Evolutionary conservation across 2,113 vertebrate species (phyloP).

Genomic region (Gymnocephalus cernua): DNA sequence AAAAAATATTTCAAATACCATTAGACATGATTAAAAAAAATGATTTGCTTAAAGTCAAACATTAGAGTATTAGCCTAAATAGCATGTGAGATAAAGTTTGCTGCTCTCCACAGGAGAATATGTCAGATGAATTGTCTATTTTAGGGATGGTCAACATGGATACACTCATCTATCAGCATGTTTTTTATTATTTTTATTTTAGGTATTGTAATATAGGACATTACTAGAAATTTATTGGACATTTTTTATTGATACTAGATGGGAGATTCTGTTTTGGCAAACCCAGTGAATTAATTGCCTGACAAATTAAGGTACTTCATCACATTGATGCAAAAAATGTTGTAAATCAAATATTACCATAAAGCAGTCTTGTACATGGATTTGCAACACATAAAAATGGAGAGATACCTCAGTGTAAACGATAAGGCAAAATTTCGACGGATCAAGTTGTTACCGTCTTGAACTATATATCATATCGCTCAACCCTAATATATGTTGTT

Average conservation of each 20-base stretch:
- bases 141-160: not conserved
- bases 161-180: not conserved
- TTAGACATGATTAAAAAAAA: not conserved
- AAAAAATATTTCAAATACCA: slow-evolving; percentile 5
- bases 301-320: slow-evolving; percentile 44
- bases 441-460: not conserved
- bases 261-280: not conserved
- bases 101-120: not conserved
- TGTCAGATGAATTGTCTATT: not conserved
- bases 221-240: not conserved
- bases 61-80: not conserved
- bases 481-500: not conserved
- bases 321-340: slow-evolving; percentile 51
- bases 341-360: slow-evolving; percentile 3
- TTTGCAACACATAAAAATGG: not conserved
- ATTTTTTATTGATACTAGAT: not conserved
- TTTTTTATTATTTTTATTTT: not conserved
- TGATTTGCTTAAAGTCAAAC: not conserved
- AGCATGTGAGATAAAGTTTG: not conserved
- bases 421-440: not conserved
- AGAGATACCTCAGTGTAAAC: not conserved
- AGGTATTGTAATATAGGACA: slow-evolving; percentile 6
- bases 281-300: not conserved
- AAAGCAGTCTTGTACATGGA: not conserved
- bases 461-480: not conserved